Base-by-base conservation (phyloP, 2,888 invertebrate species). In the Drosophila mettleri region DNA sequence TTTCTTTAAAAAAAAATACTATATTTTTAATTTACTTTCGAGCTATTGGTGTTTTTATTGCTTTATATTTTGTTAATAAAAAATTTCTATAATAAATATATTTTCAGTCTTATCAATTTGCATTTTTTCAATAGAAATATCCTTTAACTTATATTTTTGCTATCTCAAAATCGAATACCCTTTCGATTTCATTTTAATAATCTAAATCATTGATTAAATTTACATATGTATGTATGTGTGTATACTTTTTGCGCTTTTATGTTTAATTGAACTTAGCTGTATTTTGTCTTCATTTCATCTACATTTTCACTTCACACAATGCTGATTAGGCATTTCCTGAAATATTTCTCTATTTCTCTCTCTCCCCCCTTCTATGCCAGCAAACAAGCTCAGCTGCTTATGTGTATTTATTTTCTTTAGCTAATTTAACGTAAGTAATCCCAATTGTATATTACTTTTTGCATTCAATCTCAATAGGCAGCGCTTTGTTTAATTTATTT, bases 361-460 rank as follows among this genome's bases (percentile, higher is more conserved):
- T n/a, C n/a, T n/a, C n/a, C n/a, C n/a, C n/a, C n/a, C n/a, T n/a
- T 27, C 3, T 3, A n/a, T 2, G 0, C 16, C 27, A 24, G 24
- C 3, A 24, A 8, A 24, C 45, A 27, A 2, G n/a, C n/a, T 16
- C 5, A 45, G 27, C 27, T 45, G 3, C 18, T 29, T 29, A 29
- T 18, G n/a, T 29, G 1, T 18, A 12, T 45, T 45, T 18, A 45
- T 45, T 12, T 10, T 2, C 10, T 6, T 5, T 27, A 2, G 1
- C 5, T 27, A 10, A 43, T 5, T 43, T 16, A 18, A 12, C 27
- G 45, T 12, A 45, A 29, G 3, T 45, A 29, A 45, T 45, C 16
- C 27, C 29, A 27, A 18, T 45, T 45, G 27, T 29, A 27, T 27
- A 29, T 29, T 45, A 29, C 45, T 45, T 45, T 45, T 18, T 7